Conservation (phyloP, 1,140 invertebrate genomes). For the Chrysoperla carnea region DNA sequence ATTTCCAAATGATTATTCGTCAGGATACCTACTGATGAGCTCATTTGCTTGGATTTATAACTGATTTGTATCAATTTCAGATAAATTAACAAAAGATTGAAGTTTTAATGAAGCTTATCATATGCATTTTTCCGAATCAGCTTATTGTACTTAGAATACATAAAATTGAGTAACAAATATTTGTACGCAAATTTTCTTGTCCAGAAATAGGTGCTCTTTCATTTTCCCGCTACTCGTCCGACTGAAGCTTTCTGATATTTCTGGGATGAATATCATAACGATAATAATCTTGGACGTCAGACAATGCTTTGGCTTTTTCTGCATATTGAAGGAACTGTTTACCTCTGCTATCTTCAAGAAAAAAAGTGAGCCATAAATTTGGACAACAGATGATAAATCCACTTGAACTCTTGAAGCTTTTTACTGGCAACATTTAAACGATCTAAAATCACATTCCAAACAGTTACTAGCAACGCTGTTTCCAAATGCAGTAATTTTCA, state of each 20-base stretch:
- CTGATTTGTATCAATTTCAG: too few species aligned
- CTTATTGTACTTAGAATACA: too few species aligned
- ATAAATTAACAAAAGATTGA: too few species aligned
- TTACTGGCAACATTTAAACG: slow-evolving; percentile 3
- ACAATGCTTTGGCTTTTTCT: slow-evolving; percentile 7
- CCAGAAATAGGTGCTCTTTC: slow-evolving; percentile 2
- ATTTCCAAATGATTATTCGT: background rate
- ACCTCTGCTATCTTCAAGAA: background rate
- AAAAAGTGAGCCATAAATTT: background rate
- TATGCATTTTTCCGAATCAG: too few species aligned
- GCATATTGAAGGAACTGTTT: slow-evolving; percentile 4
- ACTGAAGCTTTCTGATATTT: slow-evolving; percentile 1
- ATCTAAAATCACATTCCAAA: slow-evolving; percentile 4
- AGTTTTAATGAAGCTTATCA: too few species aligned
- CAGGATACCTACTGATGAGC: too few species aligned
- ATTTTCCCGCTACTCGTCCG: slow-evolving; percentile 4
- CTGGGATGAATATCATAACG: slow-evolving; percentile 3
- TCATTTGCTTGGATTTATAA: too few species aligned
- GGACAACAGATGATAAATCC: background rate
- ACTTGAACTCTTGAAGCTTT: too few species aligned
- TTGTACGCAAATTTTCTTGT: too few species aligned
- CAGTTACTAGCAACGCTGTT: background rate
- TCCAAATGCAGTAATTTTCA: background rate
- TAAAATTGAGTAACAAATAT: too few species aligned
- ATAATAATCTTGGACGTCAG: slow-evolving; percentile 6